These are phyloP conservation scores for Tridacna crocea DNA, from an alignment of 2,888 invertebrate species.

Conservation along the genomic window DNA sequence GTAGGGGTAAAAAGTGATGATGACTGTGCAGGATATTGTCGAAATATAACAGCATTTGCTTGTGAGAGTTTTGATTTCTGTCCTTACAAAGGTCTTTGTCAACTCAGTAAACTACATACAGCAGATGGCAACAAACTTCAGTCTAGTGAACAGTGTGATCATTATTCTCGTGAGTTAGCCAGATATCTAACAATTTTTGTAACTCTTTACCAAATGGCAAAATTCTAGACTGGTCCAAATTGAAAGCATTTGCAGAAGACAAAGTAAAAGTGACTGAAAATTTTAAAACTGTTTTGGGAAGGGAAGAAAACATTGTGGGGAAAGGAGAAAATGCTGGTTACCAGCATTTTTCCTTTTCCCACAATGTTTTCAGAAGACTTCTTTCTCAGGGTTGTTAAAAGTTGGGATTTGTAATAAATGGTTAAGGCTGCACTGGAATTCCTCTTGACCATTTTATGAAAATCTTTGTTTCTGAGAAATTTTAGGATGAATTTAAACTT, in stretches of 20 bases:
- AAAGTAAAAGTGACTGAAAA: not conserved
- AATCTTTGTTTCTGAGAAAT: no score
- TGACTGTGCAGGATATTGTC: constrained; percentile 70
- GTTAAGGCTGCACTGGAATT: no score
- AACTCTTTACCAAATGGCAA: no score
- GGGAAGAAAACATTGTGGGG: not conserved
- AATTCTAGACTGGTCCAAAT: no score
- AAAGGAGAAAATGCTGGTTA: not conserved
- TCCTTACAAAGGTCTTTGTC: constrained; percentile 57
- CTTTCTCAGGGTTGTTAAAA: no score
- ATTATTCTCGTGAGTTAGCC: constrained; percentile 65
- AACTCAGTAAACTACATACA: constrained; percentile 62
- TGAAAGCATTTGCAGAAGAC: not conserved
- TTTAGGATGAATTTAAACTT: no score
- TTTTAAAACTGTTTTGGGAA: no score
- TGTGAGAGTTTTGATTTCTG: constrained; percentile 77
- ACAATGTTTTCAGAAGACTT: not conserved
- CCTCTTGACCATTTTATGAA: no score
- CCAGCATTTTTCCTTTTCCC: not conserved
- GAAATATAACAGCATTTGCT: constrained; percentile 49
- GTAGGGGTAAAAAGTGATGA: constrained; percentile 43
- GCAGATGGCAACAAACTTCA: constrained; percentile 55
- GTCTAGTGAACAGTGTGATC: constrained; percentile 49
- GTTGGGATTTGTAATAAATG: no score
- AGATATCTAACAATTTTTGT: no score